Percentiles rank a stretch among this genome's conserved stretches.
Evolutionary conservation across 2,888 invertebrate species (phyloP).

Genomic region (Limenitis camilla): DNA sequence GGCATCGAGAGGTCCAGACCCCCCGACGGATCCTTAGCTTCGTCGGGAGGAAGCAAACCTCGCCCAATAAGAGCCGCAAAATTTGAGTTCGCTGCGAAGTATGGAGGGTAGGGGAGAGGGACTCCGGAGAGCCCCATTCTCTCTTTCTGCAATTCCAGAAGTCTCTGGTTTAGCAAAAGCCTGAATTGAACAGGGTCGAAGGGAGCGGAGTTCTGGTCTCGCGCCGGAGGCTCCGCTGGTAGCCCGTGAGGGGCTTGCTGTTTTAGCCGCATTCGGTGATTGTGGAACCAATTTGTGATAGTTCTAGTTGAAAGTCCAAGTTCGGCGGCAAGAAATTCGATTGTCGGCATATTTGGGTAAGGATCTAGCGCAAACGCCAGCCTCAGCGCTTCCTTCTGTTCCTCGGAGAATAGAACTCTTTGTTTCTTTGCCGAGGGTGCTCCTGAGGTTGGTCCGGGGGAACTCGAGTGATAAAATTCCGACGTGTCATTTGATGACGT

Average conservation of each 20-base stretch:
- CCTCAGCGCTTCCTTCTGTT: conserved; percentile 96
- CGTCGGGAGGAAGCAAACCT: conserved; percentile 76
- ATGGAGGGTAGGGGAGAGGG: conserved; percentile 84
- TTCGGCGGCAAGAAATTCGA: conserved; percentile 95
- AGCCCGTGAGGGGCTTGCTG: conserved; percentile 89
- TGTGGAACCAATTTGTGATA: conserved; percentile 99
- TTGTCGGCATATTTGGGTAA: conserved; percentile 96
- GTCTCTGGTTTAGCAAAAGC: conserved; percentile 89
- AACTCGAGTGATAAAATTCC: conserved; percentile 90
- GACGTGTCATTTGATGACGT: conserved; percentile 92
- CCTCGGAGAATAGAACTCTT: conserved; percentile 96
- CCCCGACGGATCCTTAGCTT: conserved; percentile 85
- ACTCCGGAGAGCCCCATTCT: conserved; percentile 85
- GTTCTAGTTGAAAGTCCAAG: conserved; percentile 94
- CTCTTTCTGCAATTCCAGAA: conserved; percentile 90
- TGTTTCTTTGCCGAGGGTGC: conserved; percentile 94
- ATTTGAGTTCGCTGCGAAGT: conserved; percentile 84
- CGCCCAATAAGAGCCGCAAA: conserved; percentile 84
- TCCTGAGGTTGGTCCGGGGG: conserved; percentile 83
- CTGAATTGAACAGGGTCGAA: conserved; percentile 96
- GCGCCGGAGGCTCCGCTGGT: conserved; percentile 82
- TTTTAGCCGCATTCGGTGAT: conserved; percentile 98
- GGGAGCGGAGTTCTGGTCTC: conserved; percentile 82
- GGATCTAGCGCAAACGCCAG: conserved; percentile 97
- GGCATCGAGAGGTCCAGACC: conserved; percentile 93